phyloP scores from a whole-genome alignment of 2,113 vertebrate species.

The Plecturocebus donacophilus region DNA sequence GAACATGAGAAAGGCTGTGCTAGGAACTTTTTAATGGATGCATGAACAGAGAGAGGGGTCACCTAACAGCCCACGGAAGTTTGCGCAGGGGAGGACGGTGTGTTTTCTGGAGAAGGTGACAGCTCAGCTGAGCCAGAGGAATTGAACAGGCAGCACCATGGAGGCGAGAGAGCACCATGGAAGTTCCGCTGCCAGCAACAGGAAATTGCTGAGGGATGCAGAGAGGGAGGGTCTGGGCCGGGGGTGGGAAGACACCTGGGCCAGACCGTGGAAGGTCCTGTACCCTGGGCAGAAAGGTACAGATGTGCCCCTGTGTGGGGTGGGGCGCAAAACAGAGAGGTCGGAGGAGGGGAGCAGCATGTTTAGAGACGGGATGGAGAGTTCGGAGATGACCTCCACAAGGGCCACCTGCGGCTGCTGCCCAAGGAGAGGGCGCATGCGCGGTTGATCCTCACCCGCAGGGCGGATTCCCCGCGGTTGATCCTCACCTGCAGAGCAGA shows the following conservation, averaged over 20 bases:
- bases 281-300: not conserved
- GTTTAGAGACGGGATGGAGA: not conserved
- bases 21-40: not conserved
- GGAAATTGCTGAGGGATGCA: too few relatives aligned
- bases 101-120: not conserved
- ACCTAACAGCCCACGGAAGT: not conserved
- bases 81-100: rapidly evolving
- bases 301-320: rapidly evolving
- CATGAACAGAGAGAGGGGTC: not conserved
- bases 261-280: not conserved
- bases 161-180: not conserved
- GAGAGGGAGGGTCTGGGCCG: not conserved
- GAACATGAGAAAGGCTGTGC: not conserved
- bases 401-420: not conserved
- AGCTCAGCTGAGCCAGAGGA: not conserved
- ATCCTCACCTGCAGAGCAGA: not conserved
- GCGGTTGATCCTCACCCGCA: too few relatives aligned
- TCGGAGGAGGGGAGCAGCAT: not conserved
- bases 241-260: too few relatives aligned
- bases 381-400: too few relatives aligned
- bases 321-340: not conserved
- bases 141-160: not conserved
- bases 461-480: too few relatives aligned
- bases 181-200: not conserved
- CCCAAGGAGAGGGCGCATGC: too few relatives aligned